Evolutionary conservation across 1,140 invertebrate species (phyloP).

Genomic region (Drosophila funebris): DNA sequence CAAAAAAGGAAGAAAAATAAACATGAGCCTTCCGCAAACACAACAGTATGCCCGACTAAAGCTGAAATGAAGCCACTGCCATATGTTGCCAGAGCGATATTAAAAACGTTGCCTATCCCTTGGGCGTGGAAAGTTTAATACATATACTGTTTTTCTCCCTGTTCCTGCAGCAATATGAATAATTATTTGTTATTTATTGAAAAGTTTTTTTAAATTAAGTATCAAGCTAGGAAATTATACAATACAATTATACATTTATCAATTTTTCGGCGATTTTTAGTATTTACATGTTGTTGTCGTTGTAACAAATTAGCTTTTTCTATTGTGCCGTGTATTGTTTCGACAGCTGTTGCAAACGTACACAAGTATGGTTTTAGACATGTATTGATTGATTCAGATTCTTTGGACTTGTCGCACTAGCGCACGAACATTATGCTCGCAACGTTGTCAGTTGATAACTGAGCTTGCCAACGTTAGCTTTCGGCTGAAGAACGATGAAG

Average conservation of each 20-base stretch:
- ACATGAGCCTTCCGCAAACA: too few relatives aligned
- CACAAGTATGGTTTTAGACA: conserved; percentile 6
- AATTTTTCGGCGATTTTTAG: conserved; percentile 1
- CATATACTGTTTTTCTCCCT: too few relatives aligned
- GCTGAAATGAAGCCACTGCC: conserved; percentile 14
- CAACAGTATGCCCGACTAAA: conserved; percentile 1
- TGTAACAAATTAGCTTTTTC: conserved; percentile 40
- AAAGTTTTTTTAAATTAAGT: conserved; percentile 76
- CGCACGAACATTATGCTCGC: conserved; percentile 64
- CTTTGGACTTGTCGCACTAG: conserved; percentile 22
- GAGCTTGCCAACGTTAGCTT: conserved; percentile 13
- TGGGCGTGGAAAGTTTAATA: too few relatives aligned
- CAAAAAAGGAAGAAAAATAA: too few relatives aligned
- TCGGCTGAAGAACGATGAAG: background rate
- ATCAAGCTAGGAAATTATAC: conserved; percentile 42
- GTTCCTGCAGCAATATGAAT: too few relatives aligned
- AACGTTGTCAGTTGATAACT: conserved; percentile 65
- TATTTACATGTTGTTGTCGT: conserved; percentile 17
- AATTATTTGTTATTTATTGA: conserved; percentile 8
- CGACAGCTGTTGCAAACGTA: conserved; percentile 63
- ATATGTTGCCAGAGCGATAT: too few relatives aligned
- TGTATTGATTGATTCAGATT: background rate
- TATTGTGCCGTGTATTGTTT: conserved; percentile 13
- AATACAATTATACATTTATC: conserved; percentile 43
- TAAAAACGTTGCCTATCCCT: too few relatives aligned